Conservation (phyloP, 2,888 invertebrate genomes). For the Drosophila subquinaria region DNA sequence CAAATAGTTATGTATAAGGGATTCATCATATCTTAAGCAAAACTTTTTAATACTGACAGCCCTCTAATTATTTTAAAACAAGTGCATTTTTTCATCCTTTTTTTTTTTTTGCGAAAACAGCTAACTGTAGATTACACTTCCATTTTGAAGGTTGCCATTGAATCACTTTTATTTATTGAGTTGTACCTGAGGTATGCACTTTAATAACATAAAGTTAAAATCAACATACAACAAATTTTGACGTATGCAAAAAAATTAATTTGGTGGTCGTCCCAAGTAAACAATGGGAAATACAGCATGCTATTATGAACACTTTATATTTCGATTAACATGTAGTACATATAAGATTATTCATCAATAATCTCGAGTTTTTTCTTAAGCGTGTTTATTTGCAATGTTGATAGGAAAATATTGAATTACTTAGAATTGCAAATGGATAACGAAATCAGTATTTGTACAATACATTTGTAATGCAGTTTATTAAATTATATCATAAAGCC, state of each 20-base stretch:
- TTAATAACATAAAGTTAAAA: background rate
- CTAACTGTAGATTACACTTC: background rate
- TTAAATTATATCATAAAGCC: constrained; percentile 52
- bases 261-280: too few relatives aligned
- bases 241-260: background rate
- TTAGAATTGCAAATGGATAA: constrained; percentile 54
- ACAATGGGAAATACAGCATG: background rate
- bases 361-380: background rate
- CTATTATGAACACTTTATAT: background rate
- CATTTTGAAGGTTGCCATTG: background rate
- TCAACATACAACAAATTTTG: background rate
- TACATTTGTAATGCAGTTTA: constrained; percentile 50
- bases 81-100: background rate
- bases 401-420: constrained; percentile 3
- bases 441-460: constrained; percentile 49
- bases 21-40: too few relatives aligned
- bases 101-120: background rate
- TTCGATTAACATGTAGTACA: background rate
- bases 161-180: background rate
- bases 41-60: background rate
- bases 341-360: background rate
- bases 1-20: too few relatives aligned
- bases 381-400: background rate
- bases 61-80: background rate
- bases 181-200: constrained; percentile 14